phyloP scores from a whole-genome alignment of 2,113 vertebrate species.

The Aplodontia rufa region DNA sequence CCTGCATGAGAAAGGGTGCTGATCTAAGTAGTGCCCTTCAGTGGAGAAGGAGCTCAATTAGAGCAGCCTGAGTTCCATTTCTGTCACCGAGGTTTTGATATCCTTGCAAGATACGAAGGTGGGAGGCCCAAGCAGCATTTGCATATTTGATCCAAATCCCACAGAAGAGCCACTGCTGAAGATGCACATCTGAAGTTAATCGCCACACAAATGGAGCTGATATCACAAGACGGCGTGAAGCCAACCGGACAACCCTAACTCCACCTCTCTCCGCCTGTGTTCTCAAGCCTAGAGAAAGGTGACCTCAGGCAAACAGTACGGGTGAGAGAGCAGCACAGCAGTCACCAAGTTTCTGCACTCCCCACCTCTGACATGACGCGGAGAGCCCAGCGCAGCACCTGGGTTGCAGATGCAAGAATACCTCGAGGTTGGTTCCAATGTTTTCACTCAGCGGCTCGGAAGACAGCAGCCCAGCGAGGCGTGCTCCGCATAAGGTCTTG shows the following conservation, averaged over 20 bases:
- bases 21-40: neutral
- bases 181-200: neutral
- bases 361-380: too few species aligned
- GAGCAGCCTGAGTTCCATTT: neutral
- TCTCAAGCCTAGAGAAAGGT: too few species aligned
- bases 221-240: neutral
- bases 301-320: neutral
- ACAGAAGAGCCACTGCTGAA: neutral
- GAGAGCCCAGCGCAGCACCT: neutral
- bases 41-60: neutral
- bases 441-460: fast-evolving
- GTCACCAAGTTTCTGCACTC: fast-evolving
- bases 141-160: neutral
- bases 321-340: fast-evolving
- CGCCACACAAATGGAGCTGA: too few species aligned
- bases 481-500: neutral
- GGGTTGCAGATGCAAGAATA: fast-evolving
- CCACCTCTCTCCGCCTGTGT: neutral
- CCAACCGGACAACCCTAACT: fast-evolving
- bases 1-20: too few species aligned
- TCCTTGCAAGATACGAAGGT: neutral
- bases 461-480: fast-evolving
- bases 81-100: neutral
- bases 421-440: too few species aligned
- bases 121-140: neutral